Conservation (phyloP, 2,888 invertebrate genomes). For the Synergus japonicus region DNA sequence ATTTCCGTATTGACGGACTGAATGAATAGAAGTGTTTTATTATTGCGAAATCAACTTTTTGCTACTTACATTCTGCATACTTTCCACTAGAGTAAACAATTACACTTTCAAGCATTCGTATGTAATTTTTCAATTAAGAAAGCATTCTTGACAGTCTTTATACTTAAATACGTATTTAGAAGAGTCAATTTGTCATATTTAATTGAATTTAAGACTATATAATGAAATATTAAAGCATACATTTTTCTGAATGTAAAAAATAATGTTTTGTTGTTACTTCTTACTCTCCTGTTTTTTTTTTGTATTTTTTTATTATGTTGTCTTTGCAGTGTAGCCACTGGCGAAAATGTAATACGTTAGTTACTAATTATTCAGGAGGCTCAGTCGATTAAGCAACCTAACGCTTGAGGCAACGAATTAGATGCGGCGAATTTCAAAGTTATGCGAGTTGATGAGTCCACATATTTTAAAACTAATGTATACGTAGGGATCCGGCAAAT, state of each 20-base stretch:
- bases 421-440: constrained; percentile 35
- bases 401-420: constrained; percentile 32
- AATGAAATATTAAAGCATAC: too few species aligned
- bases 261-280: background rate
- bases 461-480: constrained; percentile 36
- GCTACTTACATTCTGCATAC: too few species aligned
- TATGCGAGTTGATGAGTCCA: constrained; percentile 35
- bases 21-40: background rate
- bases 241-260: too few species aligned
- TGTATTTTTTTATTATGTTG: background rate
- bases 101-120: too few species aligned
- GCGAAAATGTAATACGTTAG: constrained; percentile 28
- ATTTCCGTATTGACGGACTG: background rate
- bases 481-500: background rate
- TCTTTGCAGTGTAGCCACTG: constrained; percentile 1
- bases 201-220: too few species aligned
- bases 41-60: background rate
- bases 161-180: too few species aligned
- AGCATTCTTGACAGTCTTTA: too few species aligned
- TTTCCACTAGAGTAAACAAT: too few species aligned
- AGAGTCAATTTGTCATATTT: too few species aligned
- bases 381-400: constrained; percentile 27
- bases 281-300: background rate
- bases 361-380: constrained; percentile 26
- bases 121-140: too few species aligned